Evolutionary conservation across 1,140 invertebrate genomes (phyloP).

Genomic region (Steinernema khuongi): DNA sequence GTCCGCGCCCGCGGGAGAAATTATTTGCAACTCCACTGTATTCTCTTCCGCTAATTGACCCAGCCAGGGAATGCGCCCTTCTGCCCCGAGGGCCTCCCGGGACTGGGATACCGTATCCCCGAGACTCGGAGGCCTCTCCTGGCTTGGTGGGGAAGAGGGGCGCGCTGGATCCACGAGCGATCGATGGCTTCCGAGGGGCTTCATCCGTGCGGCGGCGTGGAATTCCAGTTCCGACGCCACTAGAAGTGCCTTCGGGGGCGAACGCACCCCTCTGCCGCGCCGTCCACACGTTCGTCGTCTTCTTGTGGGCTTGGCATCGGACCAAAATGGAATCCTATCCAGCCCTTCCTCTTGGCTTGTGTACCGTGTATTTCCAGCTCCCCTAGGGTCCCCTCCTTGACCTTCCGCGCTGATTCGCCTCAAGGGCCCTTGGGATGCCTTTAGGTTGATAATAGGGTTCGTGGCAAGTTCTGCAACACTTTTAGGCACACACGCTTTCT

Average conservation of each 20-base stretch:
- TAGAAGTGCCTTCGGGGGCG: neutral
- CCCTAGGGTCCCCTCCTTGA: neutral
- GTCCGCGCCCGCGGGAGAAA: neutral
- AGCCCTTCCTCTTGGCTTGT: neutral
- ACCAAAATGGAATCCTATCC: too few relatives aligned
- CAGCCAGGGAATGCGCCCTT: neutral
- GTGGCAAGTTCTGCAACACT: too few relatives aligned
- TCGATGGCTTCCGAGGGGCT: neutral
- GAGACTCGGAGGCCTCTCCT: neutral
- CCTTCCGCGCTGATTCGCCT: too few relatives aligned
- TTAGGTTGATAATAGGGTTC: too few relatives aligned
- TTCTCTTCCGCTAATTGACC: conserved; percentile 14
- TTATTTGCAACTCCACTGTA: conserved; percentile 15
- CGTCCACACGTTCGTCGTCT: too few relatives aligned
- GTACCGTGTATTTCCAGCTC: neutral
- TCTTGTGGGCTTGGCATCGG: too few relatives aligned
- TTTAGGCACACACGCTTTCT: too few relatives aligned
- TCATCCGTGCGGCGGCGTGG: neutral
- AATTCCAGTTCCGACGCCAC: neutral
- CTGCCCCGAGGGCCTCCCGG: neutral
- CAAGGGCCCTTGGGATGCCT: too few relatives aligned
- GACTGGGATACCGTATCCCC: neutral
- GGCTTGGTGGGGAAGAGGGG: neutral
- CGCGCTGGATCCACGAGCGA: neutral
- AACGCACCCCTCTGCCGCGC: neutral